Evolutionary conservation across 2,888 invertebrate species (phyloP).

Genomic region (Clitarchus hookeri): DNA sequence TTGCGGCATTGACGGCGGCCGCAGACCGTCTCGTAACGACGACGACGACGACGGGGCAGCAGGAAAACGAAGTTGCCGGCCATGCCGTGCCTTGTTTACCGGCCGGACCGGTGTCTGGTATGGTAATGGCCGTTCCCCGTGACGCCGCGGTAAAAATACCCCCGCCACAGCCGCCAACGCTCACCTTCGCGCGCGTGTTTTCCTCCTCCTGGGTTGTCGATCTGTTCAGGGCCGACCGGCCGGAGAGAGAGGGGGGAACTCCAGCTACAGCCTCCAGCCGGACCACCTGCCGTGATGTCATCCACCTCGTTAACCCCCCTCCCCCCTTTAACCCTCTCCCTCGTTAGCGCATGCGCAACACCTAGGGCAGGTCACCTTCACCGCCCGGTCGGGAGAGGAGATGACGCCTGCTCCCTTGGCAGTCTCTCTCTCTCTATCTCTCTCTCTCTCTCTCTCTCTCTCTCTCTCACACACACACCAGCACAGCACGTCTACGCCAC

Average conservation of each 20-base stretch:
- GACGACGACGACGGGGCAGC: background rate
- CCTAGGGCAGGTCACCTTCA: background rate
- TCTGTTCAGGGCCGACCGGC: background rate
- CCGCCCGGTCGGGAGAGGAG: too few relatives aligned
- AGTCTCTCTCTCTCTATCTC: too few relatives aligned
- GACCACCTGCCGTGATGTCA: conserved; percentile 8
- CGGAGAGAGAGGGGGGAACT: too few relatives aligned
- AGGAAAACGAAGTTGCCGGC: too few relatives aligned
- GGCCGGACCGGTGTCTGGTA: background rate
- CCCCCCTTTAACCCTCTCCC: too few relatives aligned
- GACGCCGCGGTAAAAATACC: background rate
- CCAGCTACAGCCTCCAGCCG: background rate
- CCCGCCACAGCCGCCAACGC: background rate
- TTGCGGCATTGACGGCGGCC: background rate
- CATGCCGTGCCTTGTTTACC: background rate
- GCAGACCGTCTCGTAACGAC: background rate
- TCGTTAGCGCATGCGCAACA: background rate
- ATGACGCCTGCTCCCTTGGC: too few relatives aligned
- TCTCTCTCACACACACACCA: too few relatives aligned
- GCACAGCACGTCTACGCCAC: too few relatives aligned
- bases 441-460: too few relatives aligned
- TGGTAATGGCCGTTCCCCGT: background rate
- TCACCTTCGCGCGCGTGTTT: background rate
- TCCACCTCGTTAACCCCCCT: background rate
- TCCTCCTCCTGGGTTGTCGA: background rate